These are phyloP conservation scores for Rhineura floridana DNA, from an alignment of 2,113 vertebrate species.

Conservation along the genomic window DNA sequence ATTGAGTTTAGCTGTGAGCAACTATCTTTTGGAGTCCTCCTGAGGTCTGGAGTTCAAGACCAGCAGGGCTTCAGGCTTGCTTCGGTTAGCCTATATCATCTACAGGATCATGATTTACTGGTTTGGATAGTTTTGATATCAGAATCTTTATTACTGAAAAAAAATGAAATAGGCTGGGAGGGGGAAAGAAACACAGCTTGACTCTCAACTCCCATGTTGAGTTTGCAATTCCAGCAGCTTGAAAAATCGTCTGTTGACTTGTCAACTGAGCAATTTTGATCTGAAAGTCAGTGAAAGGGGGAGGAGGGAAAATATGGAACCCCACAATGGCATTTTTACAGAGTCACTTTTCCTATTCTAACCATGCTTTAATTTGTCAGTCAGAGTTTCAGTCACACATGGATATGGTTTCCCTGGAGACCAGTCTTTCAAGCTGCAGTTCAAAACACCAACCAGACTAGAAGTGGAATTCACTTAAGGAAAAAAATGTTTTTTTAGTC, in stretches of 20 bases:
- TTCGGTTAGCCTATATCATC: neutral
- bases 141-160: neutral
- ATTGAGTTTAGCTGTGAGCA: neutral
- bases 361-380: constrained; percentile 49
- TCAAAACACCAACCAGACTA: constrained; percentile 59
- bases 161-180: neutral
- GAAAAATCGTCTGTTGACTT: constrained; percentile 45
- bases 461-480: constrained; percentile 52
- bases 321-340: constrained; percentile 43
- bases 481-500: neutral
- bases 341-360: constrained; percentile 46
- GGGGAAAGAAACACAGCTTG: neutral
- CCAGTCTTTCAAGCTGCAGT: constrained; percentile 54
- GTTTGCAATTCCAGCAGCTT: neutral
- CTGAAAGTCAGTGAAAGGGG: constrained; percentile 28
- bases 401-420: constrained; percentile 68
- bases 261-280: constrained; percentile 41
- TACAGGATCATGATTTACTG: neutral
- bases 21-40: neutral
- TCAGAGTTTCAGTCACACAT: constrained; percentile 38
- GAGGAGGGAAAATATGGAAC: constrained; percentile 22
- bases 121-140: fast-evolving
- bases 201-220: neutral
- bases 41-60: neutral
- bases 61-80: constrained; percentile 3